These are phyloP conservation scores for Allophyes oxyacanthae DNA, from an alignment of 2,888 invertebrate species.

Conservation along the genomic window DNA sequence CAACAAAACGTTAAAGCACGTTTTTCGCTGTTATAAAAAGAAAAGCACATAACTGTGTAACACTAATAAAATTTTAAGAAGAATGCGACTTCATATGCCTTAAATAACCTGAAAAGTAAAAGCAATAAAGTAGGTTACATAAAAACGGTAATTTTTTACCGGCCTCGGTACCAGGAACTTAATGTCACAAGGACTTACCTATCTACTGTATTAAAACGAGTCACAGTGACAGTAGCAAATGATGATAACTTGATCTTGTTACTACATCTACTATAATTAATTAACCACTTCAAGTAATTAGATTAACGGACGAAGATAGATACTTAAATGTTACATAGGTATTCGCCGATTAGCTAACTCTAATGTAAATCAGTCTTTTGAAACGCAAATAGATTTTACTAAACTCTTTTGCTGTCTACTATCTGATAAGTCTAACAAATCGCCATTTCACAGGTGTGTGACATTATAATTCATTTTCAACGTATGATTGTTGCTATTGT, in stretches of 20 bases:
- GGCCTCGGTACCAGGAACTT: constrained; percentile 33
- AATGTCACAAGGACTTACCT: constrained; percentile 26
- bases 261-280: constrained; percentile 34
- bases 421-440: constrained; percentile 41
- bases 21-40: too few species aligned
- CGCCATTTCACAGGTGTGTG: constrained; percentile 51
- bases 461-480: constrained; percentile 46
- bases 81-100: too few species aligned
- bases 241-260: constrained; percentile 13
- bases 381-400: background rate
- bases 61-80: too few species aligned
- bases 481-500: constrained; percentile 58
- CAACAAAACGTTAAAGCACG: too few species aligned
- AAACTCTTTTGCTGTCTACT: background rate
- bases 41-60: too few species aligned
- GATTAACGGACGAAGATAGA: constrained; percentile 36
- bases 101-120: background rate
- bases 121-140: background rate
- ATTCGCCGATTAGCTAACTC: constrained; percentile 26
- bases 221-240: constrained; percentile 26
- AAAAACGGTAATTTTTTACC: constrained; percentile 7
- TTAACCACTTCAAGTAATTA: constrained; percentile 7
- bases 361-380: constrained; percentile 40
- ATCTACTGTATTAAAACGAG: constrained; percentile 9
- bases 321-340: constrained; percentile 20